Evolutionary conservation across 2,113 vertebrate species (phyloP).

Genomic region (Brienomyrus longianalis): DNA sequence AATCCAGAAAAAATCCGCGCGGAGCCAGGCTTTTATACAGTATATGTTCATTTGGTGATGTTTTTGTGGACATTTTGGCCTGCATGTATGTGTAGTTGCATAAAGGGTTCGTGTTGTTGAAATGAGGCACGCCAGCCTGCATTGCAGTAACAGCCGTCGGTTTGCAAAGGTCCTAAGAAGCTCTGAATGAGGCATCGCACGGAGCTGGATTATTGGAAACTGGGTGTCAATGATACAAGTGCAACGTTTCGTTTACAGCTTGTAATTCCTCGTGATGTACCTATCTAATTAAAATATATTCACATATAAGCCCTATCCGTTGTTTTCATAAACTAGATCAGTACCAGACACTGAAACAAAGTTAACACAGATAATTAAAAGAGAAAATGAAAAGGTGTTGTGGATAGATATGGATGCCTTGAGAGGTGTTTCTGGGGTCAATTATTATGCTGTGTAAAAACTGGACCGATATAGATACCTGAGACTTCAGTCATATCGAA

Average conservation of each 20-base stretch:
- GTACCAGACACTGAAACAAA: neutral
- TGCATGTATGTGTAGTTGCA: neutral
- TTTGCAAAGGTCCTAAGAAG: neutral
- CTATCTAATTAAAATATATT: neutral
- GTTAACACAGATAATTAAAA: neutral
- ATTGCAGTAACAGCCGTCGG: neutral
- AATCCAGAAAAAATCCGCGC: neutral
- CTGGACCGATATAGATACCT: neutral
- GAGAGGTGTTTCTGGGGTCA: neutral
- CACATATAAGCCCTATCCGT: neutral
- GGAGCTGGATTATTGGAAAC: neutral
- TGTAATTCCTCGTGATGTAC: neutral
- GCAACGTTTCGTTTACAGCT: neutral
- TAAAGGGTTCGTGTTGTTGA: neutral
- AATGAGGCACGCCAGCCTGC: neutral
- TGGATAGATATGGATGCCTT: neutral
- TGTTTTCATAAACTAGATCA: neutral
- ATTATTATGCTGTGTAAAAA: neutral
- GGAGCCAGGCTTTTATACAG: neutral
- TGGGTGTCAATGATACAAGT: neutral
- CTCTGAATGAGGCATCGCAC: neutral
- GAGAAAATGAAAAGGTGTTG: neutral
- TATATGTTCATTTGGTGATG: neutral
- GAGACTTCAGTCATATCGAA: neutral
- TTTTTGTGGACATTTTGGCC: neutral